phyloP scores from a whole-genome alignment of 1,140 invertebrate species.

The Drosophila trapezifrons region DNA sequence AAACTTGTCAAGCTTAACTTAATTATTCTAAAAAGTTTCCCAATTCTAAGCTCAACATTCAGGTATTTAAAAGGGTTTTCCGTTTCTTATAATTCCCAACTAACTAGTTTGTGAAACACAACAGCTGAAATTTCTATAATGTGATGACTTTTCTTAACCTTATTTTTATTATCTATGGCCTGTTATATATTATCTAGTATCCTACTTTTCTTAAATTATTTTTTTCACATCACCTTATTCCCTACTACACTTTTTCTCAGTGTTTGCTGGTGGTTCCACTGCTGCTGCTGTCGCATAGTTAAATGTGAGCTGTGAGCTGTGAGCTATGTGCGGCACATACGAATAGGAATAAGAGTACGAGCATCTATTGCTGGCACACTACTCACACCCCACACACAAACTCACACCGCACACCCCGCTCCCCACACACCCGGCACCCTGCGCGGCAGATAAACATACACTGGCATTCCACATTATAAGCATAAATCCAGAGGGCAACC shows the following conservation, averaged over 20 bases:
- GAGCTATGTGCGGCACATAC: conserved; percentile 51
- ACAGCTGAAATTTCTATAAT: too few species aligned
- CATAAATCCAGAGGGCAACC: conserved; percentile 56
- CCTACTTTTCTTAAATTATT: background rate
- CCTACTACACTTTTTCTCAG: background rate
- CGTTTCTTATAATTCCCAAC: background rate
- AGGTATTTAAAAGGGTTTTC: background rate
- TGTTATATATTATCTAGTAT: too few species aligned
- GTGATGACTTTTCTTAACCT: too few species aligned
- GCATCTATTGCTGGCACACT: conserved; percentile 35
- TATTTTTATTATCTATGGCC: too few species aligned
- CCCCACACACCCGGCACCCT: background rate
- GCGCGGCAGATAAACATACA: conserved; percentile 40
- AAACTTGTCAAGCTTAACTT: too few species aligned
- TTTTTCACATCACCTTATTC: background rate
- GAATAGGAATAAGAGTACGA: conserved; percentile 29
- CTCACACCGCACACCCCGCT: background rate
- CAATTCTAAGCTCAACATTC: background rate
- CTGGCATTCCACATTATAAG: conserved; percentile 58
- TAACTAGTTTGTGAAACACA: background rate
- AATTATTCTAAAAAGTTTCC: too few species aligned
- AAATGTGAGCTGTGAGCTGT: conserved; percentile 50
- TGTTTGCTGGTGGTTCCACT: conserved; percentile 6
- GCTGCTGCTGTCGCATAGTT: conserved; percentile 55
- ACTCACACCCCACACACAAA: conserved; percentile 10